Conservation (phyloP, 2,797 vertebrate genomes). For the Chaunax sp. region DNA sequence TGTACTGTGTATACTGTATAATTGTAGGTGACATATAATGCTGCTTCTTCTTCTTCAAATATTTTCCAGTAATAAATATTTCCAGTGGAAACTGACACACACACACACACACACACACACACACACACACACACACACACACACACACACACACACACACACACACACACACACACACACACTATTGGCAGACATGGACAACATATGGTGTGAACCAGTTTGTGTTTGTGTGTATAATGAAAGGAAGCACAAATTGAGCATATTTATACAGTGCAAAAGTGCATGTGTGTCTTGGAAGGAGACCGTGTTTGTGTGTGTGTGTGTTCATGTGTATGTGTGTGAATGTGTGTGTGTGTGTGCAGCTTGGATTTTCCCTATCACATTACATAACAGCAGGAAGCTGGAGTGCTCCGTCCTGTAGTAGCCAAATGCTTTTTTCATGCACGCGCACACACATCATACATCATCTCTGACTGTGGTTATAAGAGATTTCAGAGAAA, state of each 20-base stretch:
- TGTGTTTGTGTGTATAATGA: slow-evolving; percentile 66
- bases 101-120: not conserved
- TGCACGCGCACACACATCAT: slow-evolving; percentile 14
- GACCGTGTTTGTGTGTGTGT: slow-evolving; percentile 45
- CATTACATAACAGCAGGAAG: slow-evolving; percentile 84
- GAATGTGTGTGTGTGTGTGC: slow-evolving; percentile 49
- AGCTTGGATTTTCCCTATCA: slow-evolving; percentile 83
- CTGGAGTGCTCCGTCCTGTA: slow-evolving; percentile 74
- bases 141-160: not conserved
- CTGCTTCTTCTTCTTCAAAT: too few relatives aligned
- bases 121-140: not conserved
- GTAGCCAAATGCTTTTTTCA: slow-evolving; percentile 77
- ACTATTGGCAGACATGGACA: slow-evolving; percentile 75
- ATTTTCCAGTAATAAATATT: slow-evolving; percentile 48
- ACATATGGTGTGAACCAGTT: slow-evolving; percentile 83
- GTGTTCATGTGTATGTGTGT: slow-evolving; percentile 60
- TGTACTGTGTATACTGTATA: too few relatives aligned
- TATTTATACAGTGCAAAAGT: slow-evolving; percentile 58
- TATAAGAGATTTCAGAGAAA: too few relatives aligned
- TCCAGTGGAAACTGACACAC: slow-evolving; percentile 25
- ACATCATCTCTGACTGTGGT: slow-evolving; percentile 12
- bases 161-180: slow-evolving; percentile 37
- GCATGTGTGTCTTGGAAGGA: slow-evolving; percentile 71
- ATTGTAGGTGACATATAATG: too few relatives aligned
- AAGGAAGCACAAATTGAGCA: slow-evolving; percentile 76